Evolutionary conservation across 2,797 vertebrate genomes (phyloP).

Genomic region (Erethizon dorsatum): DNA sequence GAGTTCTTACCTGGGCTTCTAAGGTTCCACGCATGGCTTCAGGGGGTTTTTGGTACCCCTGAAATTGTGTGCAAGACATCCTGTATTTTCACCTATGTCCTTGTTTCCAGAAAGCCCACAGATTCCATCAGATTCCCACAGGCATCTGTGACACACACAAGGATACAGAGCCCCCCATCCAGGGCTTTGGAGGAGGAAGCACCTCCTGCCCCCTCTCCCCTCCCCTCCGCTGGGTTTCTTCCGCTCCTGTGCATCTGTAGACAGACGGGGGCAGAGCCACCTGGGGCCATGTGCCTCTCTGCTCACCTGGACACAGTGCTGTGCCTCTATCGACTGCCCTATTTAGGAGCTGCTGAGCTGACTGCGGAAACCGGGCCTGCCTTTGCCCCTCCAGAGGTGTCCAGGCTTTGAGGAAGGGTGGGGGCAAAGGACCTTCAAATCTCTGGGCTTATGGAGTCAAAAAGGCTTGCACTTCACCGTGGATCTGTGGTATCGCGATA

Average conservation of each 20-base stretch:
- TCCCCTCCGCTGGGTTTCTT: constrained; percentile 64
- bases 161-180: neutral
- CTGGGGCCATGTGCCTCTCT: constrained; percentile 42
- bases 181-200: neutral
- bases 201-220: neutral
- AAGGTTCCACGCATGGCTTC: neutral
- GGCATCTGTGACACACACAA: neutral
- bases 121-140: neutral
- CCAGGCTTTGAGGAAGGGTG: neutral
- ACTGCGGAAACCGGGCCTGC: constrained; percentile 61
- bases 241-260: constrained; percentile 25
- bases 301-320: constrained; percentile 72
- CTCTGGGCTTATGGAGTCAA: constrained; percentile 4
- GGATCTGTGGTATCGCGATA: neutral
- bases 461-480: neutral
- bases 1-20: neutral
- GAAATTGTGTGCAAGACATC: neutral
- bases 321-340: constrained; percentile 85
- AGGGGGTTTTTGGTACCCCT: neutral
- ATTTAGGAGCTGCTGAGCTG: constrained; percentile 81
- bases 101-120: constrained; percentile 31
- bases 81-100: neutral
- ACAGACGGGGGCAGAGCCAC: constrained; percentile 41
- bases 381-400: constrained; percentile 14
- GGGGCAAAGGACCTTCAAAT: neutral